A percentile compares a stretch with the other conserved stretches of the same genome.
Evolutionary conservation across 2,797 vertebrate genomes (phyloP).

Genomic region (Mergus octosetaceus): DNA sequence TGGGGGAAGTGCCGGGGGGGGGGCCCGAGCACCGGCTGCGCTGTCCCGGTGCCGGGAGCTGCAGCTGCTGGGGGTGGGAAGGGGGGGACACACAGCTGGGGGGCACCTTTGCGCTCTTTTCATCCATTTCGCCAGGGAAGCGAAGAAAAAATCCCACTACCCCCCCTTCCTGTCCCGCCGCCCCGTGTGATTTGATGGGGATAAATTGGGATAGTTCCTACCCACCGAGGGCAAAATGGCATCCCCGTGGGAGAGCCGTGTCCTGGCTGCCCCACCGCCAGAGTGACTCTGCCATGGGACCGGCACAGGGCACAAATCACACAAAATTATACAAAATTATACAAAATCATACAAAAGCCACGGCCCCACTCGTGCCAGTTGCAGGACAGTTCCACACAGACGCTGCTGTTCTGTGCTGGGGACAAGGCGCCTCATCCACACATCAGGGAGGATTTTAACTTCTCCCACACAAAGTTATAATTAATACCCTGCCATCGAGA

Average conservation of each 20-base stretch:
- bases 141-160: neutral
- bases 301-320: neutral
- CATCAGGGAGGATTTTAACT: slow-evolving; percentile 18
- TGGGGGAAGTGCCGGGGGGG: neutral
- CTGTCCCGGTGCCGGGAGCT: neutral
- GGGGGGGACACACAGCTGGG: neutral
- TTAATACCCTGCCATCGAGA: slow-evolving; percentile 32
- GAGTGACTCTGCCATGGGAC: neutral
- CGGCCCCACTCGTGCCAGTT: accelerated
- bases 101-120: no score
- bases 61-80: neutral
- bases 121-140: neutral
- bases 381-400: neutral
- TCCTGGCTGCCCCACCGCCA: accelerated
- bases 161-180: neutral
- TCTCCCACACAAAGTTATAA: slow-evolving; percentile 55
- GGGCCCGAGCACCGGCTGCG: neutral
- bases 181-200: no score
- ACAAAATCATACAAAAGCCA: neutral
- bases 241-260: neutral
- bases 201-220: neutral
- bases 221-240: neutral
- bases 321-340: neutral
- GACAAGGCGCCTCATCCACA: neutral
- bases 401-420: neutral